These are phyloP conservation scores for Biston stratarius DNA, from an alignment of 2,888 invertebrate genomes.

Conservation along the genomic window DNA sequence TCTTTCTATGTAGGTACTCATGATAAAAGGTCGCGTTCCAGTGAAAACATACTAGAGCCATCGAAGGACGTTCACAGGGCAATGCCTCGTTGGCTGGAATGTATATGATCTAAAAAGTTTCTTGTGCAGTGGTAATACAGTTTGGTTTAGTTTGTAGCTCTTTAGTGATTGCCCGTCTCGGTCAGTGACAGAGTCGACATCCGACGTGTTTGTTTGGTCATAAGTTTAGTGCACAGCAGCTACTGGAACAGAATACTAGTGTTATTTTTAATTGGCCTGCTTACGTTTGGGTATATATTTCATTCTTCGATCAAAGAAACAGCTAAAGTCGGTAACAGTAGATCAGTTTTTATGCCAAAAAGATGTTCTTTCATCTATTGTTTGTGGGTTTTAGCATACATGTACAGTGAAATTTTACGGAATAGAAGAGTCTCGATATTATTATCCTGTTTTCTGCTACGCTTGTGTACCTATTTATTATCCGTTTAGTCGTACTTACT, in stretches of 20 bases:
- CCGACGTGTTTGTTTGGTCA: neutral
- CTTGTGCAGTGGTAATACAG: neutral
- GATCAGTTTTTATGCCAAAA: too few relatives aligned
- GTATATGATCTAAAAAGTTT: neutral
- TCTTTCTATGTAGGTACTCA: neutral
- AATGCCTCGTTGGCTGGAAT: neutral
- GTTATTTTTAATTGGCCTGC: neutral
- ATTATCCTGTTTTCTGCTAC: too few relatives aligned
- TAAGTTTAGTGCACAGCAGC: neutral
- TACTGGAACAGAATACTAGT: neutral
- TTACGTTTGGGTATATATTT: neutral
- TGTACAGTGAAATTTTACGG: too few relatives aligned
- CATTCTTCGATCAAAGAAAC: too few relatives aligned
- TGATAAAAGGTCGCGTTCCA: neutral
- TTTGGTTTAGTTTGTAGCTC: neutral
- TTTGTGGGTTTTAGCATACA: too few relatives aligned
- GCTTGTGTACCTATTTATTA: too few relatives aligned
- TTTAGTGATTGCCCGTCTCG: neutral
- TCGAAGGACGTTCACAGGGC: neutral
- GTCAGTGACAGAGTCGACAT: constrained; percentile 3
- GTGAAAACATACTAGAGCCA: neutral
- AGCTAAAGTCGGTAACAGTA: neutral
- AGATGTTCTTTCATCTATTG: too few relatives aligned
- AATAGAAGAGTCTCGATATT: too few relatives aligned
- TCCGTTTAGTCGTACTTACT: too few relatives aligned